A percentile compares a stretch with the other conserved stretches of the same genome.
These are phyloP conservation scores for Sphaeridia pumilis DNA, from an alignment of 2,888 invertebrate species.

Conservation along the genomic window DNA sequence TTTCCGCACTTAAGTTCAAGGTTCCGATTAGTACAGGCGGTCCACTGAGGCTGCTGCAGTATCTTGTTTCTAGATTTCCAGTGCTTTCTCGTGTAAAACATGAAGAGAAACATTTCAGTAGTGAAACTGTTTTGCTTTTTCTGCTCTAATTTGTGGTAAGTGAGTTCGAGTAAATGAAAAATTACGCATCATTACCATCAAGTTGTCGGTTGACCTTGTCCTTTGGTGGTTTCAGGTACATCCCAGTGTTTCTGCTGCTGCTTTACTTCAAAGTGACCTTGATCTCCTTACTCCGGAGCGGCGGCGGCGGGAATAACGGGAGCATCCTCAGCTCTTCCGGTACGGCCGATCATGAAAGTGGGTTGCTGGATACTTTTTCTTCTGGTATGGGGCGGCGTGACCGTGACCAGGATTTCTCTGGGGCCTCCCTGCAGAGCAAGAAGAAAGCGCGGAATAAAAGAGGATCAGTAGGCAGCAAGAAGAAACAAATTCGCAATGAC, in stretches of 20 bases:
- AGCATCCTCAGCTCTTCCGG: conserved; percentile 4
- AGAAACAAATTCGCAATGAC: too few relatives aligned
- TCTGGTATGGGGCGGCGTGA: too few relatives aligned
- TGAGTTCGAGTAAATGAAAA: not conserved
- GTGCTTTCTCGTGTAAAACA: not conserved
- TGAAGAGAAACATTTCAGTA: conserved; percentile 5
- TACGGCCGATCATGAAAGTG: not conserved
- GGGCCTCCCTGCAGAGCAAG: not conserved
- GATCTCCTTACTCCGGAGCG: conserved; percentile 19
- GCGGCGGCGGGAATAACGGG: not conserved
- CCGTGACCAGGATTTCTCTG: too few relatives aligned
- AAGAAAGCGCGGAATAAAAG: not conserved
- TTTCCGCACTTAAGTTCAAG: too few relatives aligned
- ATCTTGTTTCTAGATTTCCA: too few relatives aligned
- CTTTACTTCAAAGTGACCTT: conserved; percentile 32
- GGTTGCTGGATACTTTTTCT: too few relatives aligned
- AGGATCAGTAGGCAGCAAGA: not conserved
- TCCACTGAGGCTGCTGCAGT: too few relatives aligned
- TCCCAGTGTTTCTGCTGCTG: conserved; percentile 27
- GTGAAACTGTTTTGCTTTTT: conserved; percentile 6
- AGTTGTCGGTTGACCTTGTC: too few relatives aligned
- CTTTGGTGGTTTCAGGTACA: too few relatives aligned
- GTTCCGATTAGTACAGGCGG: too few relatives aligned
- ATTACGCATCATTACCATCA: not conserved
- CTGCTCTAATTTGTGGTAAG: conserved; percentile 17